These are phyloP conservation scores for Lethenteron camtschaticum DNA, from an alignment of 2,113 vertebrate species.

Conservation along the genomic window DNA sequence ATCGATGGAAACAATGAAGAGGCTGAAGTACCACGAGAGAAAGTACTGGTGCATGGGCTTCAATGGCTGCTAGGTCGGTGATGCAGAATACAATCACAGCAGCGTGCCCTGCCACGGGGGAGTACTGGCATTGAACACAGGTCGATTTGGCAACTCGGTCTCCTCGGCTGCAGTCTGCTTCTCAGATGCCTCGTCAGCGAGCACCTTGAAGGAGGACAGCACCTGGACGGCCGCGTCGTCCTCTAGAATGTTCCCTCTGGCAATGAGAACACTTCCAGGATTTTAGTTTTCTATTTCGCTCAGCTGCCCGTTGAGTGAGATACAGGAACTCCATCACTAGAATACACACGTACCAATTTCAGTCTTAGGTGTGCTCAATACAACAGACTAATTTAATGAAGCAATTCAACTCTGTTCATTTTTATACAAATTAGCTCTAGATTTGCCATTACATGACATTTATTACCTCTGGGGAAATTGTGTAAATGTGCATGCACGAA, in stretches of 20 bases:
- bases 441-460: no score
- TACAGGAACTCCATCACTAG: no score
- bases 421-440: no score
- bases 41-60: slow-evolving; percentile 77
- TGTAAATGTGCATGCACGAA: no score
- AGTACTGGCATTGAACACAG: slow-evolving; percentile 42
- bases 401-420: no score
- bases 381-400: no score
- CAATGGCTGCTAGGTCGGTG: slow-evolving; percentile 53
- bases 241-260: slow-evolving; percentile 79
- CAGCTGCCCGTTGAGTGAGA: slow-evolving; percentile 16
- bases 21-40: slow-evolving; percentile 62
- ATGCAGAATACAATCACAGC: slow-evolving; percentile 63
- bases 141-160: slow-evolving; percentile 54
- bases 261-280: slow-evolving; percentile 56
- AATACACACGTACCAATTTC: no score
- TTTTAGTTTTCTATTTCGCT: slow-evolving; percentile 72
- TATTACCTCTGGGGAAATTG: no score
- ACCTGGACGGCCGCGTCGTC: slow-evolving; percentile 57
- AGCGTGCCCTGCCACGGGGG: slow-evolving; percentile 40
- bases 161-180: slow-evolving; percentile 58
- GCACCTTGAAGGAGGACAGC: slow-evolving; percentile 51
- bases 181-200: slow-evolving; percentile 59
- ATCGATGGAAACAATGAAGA: slow-evolving; percentile 54
- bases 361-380: no score